Evolutionary conservation across 2,888 invertebrate species (phyloP), one percentile per base, ranked within the genome.

Genomic region (Synanthedon andrenaeformis): DNA sequence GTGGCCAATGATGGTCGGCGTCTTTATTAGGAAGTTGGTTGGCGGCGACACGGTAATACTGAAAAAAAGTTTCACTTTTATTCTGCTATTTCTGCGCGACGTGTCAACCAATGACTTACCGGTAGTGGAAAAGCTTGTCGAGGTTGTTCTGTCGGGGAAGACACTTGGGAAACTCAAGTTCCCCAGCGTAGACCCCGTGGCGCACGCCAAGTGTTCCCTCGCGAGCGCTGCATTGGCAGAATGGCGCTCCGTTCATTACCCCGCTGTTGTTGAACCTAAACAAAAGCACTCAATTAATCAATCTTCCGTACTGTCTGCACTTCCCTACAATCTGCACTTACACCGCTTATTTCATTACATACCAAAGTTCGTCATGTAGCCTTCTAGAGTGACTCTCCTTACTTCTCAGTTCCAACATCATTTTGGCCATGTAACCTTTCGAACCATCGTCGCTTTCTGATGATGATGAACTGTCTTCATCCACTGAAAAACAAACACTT

Each of bases 241-340:
- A 79, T 0, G 98, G 98, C 0, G 99, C 99, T 72, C 98, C 98
- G 76, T 99, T 99, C 95, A 98, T 96, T 90, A 98, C 96, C 3
- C 97, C 97, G 0, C 93, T 91, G 72, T 98, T 98, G 77, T 99
- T 99, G 77, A 95, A 98, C 90, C 90, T 90, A 57, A 45, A 1
- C 5, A 13, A 13, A 3, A 35, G 35, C 0, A 10, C 35, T 0
- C 8, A 35, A 8, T 35, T 35, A 35, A 35, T 35, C 1, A 8
- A 8, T n/a, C n/a, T n/a, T n/a, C 28, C 3, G 1, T 35, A 5
- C 28, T n/a, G n/a, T n/a, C n/a, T n/a, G n/a, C n/a, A n/a, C n/a
- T n/a, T n/a, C n/a, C n/a, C n/a, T n/a, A n/a, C n/a, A n/a, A n/a
- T n/a, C n/a, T n/a, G n/a, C n/a, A n/a, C n/a, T n/a, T n/a, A n/a